Evolutionary conservation across 2,113 vertebrate genomes (phyloP), one percentile per base, ranked within the genome.

Genomic region (Nanorana parkeri): DNA sequence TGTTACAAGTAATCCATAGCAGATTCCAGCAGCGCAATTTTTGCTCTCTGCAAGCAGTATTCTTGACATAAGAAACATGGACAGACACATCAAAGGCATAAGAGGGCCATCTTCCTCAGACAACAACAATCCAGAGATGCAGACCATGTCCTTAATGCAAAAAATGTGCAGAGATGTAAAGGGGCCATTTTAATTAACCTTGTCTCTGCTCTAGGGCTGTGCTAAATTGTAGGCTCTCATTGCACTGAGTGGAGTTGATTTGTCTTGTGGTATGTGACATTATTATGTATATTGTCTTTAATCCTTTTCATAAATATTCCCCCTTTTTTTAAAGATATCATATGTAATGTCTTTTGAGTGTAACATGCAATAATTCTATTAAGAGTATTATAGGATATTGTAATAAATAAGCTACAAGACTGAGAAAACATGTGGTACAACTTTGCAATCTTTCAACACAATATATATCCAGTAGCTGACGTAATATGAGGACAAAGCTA

Each of bases 101-200:
- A 19, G 19, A 52, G 21, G 60, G 36, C 69, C 52, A 64, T 28
- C 66, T 55, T 36, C 15, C 29, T 72, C 17, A 66, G 26, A 73
- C 60, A 63, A 65, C 1, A 63, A 73, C 58, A 73, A 73, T 56
- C 51, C 60, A 74, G 41, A 66, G n/a, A 54, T 28, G 15, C n/a
- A 56, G 26, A 56, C n/a, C 26, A 20, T n/a, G n/a, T 10, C 60
- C 24, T 28, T 74, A 81, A 81, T 74, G 36, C 8, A 23, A 73
- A 74, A n/a, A 81, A 81, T 36, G 28, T 80, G 68, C 56, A 21
- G 36, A 26, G 26, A 74, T 81, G 58, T 26, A n/a, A 80, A 21
- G 67, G 51, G 32, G 67, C 56, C 78, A 71, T 61, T 80, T 63
- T 80, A 72, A 81, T 81, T 54, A 80, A 73, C 68, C 58, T 55